phyloP scores from a whole-genome alignment of 2,797 vertebrate species.

The Aselliscus stoliczkanus region DNA sequence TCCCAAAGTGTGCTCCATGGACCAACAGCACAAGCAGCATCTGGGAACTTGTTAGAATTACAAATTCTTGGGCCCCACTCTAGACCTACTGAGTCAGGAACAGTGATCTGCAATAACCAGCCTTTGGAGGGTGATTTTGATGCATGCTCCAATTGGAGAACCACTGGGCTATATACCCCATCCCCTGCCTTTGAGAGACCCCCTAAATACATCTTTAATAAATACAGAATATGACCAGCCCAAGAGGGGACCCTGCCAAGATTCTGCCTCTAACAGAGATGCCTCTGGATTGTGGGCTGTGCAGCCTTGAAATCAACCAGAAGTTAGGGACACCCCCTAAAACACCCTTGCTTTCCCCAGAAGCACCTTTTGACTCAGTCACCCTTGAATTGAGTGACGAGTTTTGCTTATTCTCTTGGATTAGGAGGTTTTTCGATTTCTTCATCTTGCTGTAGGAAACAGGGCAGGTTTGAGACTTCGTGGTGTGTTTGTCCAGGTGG shows the following conservation, averaged over 20 bases:
- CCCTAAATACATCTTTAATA: not conserved
- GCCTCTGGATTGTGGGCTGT: not conserved
- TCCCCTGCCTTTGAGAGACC: not conserved
- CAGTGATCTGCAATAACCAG: not conserved
- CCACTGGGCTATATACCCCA: not conserved
- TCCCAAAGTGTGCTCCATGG: not conserved
- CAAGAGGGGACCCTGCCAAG: not conserved
- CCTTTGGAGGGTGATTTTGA: not conserved
- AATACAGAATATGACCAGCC: not conserved
- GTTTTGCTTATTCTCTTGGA: not conserved
- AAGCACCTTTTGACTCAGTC: not conserved
- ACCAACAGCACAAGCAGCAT: not conserved
- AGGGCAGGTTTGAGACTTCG: not conserved
- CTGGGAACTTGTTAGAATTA: not conserved
- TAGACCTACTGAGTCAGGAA: not conserved
- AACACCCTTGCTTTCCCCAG: not conserved
- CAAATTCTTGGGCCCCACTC: not conserved
- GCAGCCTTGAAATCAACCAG: not conserved
- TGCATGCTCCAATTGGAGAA: not conserved
- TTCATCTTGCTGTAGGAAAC: not conserved
- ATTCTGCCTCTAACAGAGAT: not conserved
- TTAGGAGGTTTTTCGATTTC: not conserved
- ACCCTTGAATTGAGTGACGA: not conserved
- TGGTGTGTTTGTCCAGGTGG: not conserved
- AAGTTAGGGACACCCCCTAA: not conserved